phyloP scores from a whole-genome alignment of 2,888 invertebrate genomes.

The Euproctis similis region DNA sequence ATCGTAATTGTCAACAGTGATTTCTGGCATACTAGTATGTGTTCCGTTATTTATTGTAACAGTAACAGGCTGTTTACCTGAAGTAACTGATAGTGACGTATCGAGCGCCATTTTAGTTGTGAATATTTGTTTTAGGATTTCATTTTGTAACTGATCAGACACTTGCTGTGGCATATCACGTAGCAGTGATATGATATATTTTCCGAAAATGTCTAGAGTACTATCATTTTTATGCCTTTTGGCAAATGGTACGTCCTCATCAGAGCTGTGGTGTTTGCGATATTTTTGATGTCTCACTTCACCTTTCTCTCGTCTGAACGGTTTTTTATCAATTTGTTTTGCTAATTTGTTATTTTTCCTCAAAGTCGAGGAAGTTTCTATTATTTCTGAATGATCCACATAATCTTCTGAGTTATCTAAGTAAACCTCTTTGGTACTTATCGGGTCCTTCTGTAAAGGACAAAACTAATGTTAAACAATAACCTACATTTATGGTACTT shows the following conservation, averaged over 20 bases:
- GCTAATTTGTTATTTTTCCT: not conserved
- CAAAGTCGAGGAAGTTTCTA: not conserved
- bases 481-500: no score
- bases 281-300: not conserved
- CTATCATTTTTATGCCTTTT: conserved; percentile 5
- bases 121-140: conserved; percentile 29
- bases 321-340: not conserved
- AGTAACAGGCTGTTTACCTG: conserved; percentile 2
- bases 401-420: conserved; percentile 6
- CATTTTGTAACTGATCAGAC: conserved; percentile 31
- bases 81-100: conserved; percentile 1
- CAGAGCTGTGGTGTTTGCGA: conserved; percentile 1
- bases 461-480: no score
- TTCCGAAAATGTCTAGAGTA: conserved; percentile 31
- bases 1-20: conserved; percentile 1
- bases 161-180: conserved; percentile 31
- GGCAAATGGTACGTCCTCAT: not conserved
- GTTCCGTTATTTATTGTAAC: not conserved
- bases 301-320: conserved; percentile 4
- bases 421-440: conserved; percentile 12
- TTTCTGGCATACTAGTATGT: conserved; percentile 1
- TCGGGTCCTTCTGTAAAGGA: conserved; percentile 14
- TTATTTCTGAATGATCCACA: not conserved
- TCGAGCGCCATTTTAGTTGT: conserved; percentile 9
- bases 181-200: conserved; percentile 33